A percentile compares a stretch with the other conserved stretches of the same genome.
These are phyloP conservation scores for Creontiades dilutus DNA, from an alignment of 2,888 invertebrate genomes.

Conservation along the genomic window DNA sequence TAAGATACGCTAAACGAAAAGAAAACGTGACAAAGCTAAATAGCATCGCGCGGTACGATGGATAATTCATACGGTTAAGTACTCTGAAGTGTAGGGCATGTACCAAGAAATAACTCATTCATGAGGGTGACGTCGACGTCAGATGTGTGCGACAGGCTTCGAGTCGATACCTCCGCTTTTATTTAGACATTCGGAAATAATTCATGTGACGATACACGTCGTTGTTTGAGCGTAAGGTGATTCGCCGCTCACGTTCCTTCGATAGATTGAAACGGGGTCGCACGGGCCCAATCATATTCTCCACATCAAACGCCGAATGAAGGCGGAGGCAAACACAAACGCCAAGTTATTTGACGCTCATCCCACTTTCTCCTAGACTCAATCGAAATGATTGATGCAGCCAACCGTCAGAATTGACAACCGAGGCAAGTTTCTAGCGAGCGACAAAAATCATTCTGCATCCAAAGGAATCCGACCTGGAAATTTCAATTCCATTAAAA, in stretches of 20 bases:
- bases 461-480: too few species aligned
- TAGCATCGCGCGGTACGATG: neutral
- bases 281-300: constrained; percentile 12
- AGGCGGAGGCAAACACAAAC: neutral
- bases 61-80: neutral
- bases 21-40: too few species aligned
- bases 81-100: neutral
- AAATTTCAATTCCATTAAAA: too few species aligned
- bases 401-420: too few species aligned
- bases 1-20: too few species aligned
- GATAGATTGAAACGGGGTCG: neutral
- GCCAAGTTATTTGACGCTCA: neutral
- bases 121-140: constrained; percentile 1
- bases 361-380: neutral
- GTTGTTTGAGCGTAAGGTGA: constrained; percentile 23
- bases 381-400: neutral
- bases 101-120: neutral
- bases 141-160: neutral
- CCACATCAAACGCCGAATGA: neutral
- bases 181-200: neutral
- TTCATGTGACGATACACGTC: constrained; percentile 33
- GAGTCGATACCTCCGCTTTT: neutral
- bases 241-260: neutral
- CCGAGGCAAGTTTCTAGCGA: too few species aligned
- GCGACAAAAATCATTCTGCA: too few species aligned